Percentiles rank a stretch among this genome's conserved stretches.
These are phyloP conservation scores for Poeciliopsis gracilis DNA, from an alignment of 2,797 vertebrate genomes.

Conservation along the genomic window DNA sequence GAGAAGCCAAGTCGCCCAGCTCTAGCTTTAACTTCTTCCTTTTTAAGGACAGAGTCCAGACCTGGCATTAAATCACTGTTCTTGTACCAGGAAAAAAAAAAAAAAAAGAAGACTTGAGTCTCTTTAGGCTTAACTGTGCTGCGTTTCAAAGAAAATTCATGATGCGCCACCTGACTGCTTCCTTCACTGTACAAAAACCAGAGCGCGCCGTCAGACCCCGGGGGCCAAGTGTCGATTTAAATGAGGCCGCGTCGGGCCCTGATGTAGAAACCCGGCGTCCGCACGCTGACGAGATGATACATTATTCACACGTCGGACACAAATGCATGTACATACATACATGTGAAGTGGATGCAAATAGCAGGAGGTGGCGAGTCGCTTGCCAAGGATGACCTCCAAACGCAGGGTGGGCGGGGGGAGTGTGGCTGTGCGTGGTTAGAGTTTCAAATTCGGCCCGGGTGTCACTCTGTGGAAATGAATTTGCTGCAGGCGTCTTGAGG, in stretches of 20 bases:
- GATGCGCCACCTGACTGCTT: conserved; percentile 41
- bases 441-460: conserved; percentile 34
- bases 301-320: conserved; percentile 45
- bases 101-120: conserved; percentile 36
- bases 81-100: conserved; percentile 48
- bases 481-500: conserved; percentile 42
- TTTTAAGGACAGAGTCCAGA: conserved; percentile 51
- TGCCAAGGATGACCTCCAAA: conserved; percentile 46
- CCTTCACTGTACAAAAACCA: conserved; percentile 29
- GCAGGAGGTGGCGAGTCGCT: conserved; percentile 16
- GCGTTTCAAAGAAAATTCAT: conserved; percentile 55
- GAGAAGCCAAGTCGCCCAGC: too few species aligned
- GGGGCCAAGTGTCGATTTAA: conserved; percentile 19
- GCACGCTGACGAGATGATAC: conserved; percentile 23
- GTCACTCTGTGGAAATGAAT: conserved; percentile 61
- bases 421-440: conserved; percentile 20
- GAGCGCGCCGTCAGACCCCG: conserved; percentile 3
- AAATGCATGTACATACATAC: conserved; percentile 45
- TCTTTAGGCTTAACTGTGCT: conserved; percentile 49
- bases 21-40: conserved; percentile 32
- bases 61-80: conserved; percentile 69
- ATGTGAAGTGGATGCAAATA: conserved; percentile 41
- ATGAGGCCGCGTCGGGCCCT: conserved; percentile 18
- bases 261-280: conserved; percentile 21
- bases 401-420: conserved; percentile 13